Conservation (phyloP, 1,140 invertebrate genomes). For the Papilio dardanus region DNA sequence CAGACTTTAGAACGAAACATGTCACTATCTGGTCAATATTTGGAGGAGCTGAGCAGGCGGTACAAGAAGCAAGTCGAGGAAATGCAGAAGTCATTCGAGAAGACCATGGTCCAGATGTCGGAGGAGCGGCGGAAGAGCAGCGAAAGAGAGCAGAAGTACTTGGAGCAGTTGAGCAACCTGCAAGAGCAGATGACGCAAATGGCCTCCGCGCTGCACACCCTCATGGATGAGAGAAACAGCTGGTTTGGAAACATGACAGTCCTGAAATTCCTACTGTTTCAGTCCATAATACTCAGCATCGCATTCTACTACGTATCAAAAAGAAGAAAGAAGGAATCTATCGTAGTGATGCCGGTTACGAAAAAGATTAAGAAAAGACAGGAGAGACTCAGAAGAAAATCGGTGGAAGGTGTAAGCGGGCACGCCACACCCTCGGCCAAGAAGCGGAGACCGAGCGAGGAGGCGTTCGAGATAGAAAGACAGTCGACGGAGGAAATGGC, state of each 20-base stretch:
- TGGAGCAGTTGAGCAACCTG: constrained; percentile 85
- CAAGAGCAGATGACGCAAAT: constrained; percentile 85
- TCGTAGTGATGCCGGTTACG: constrained; percentile 58
- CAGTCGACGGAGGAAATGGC: constrained; percentile 79
- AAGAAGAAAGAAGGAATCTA: constrained; percentile 57
- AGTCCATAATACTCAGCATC: constrained; percentile 64
- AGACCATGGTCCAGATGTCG: constrained; percentile 88
- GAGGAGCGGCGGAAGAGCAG: constrained; percentile 88
- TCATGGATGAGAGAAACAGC: constrained; percentile 86
- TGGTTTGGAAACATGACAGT: constrained; percentile 85
- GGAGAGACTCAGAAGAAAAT: constrained; percentile 82
- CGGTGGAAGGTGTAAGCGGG: constrained; percentile 83
- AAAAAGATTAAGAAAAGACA: constrained; percentile 68
- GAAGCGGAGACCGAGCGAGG: constrained; percentile 89
- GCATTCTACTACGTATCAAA: constrained; percentile 73
- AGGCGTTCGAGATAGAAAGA: constrained; percentile 87
- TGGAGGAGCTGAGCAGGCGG: constrained; percentile 96
- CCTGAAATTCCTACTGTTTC: constrained; percentile 78
- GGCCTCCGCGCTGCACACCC: constrained; percentile 80
- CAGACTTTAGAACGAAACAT: constrained; percentile 97
- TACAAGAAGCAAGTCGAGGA: constrained; percentile 99
- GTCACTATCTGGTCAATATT: constrained; percentile 96
- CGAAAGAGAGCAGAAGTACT: constrained; percentile 86
- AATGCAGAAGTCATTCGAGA: constrained; percentile 93
- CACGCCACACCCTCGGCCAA: constrained; percentile 78